Base-by-base conservation (phyloP, 2,888 invertebrate species). In the Smittia sp. region DNA sequence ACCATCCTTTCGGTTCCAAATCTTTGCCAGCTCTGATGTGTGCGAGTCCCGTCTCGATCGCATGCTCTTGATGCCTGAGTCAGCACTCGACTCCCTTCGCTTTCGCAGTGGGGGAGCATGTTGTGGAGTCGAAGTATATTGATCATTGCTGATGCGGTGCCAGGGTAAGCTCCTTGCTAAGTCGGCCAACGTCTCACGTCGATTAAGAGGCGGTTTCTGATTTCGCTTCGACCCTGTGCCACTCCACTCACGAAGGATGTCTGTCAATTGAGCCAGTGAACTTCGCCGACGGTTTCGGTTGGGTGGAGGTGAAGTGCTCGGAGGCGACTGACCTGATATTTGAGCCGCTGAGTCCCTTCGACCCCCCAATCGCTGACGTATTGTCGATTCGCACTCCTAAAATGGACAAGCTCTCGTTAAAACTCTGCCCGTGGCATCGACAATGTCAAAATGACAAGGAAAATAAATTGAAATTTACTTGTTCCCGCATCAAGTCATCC, bases 271-370 rank as follows among this genome's bases (percentile, higher is more conserved):
- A 15, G 95, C 94, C 75, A 95, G 83, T 1, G 94, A 94, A 76
- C 93, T 93, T 73, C 94, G 89, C 18, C 94, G 88, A 2, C 93
- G 88, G 6, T 92, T 87, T 73, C 89, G 87, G 74, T 86, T 84
- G 74, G 88, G 88, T 80, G 76, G 75, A 65, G 82, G 82, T 76
- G 92, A 91, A 54, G 87, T 86, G 79, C 91, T 91, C 74, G 94
- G 94, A 70, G 94, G 94, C 25, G 93, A 93, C 62, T 91, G 86
- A 80, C 89, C 87, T 78, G 90, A 89, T 77, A 95, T 94, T 83
- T 95, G 95, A 0, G 94, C 93, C n/a, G 94, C 91, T 0, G 94
- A 94, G 82, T 95, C 94, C 76, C 94, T 85, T 75, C 94, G 87
- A 75, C 90, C 93, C 76, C 94, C 94, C 74, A 94, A 86, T 74